Evolutionary conservation across 2,797 vertebrate genomes (phyloP).

Genomic region (Aldrovandia affinis): DNA sequence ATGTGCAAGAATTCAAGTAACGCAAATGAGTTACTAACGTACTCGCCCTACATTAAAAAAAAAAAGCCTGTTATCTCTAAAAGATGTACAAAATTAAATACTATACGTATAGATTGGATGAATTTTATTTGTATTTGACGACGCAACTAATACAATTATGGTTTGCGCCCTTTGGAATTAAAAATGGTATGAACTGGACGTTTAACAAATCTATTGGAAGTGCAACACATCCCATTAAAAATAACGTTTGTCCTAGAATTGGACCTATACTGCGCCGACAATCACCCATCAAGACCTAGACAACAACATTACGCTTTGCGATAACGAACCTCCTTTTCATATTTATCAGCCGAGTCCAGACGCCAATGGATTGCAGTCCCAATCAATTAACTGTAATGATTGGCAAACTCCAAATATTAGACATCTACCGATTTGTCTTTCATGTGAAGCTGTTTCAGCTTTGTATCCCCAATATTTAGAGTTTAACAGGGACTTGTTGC

Average conservation of each 20-base stretch:
- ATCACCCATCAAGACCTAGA: slow-evolving; percentile 22
- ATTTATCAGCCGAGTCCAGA: slow-evolving; percentile 66
- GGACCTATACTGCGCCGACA: slow-evolving; percentile 19
- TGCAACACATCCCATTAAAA: too few relatives aligned
- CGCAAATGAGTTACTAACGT: too few relatives aligned
- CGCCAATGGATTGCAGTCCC: slow-evolving; percentile 59
- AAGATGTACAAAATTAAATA: too few relatives aligned
- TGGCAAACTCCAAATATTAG: slow-evolving; percentile 78
- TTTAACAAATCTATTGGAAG: too few relatives aligned
- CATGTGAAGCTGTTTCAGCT: slow-evolving; percentile 58
- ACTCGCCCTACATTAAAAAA: too few relatives aligned
- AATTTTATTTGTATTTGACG: too few relatives aligned
- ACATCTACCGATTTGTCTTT: slow-evolving; percentile 66
- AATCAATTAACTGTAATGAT: slow-evolving; percentile 82
- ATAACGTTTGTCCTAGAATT: not conserved
- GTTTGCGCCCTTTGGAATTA: too few relatives aligned
- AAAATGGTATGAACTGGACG: too few relatives aligned
- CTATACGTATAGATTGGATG: too few relatives aligned
- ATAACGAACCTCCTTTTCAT: slow-evolving; percentile 60
- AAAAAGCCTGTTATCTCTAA: too few relatives aligned
- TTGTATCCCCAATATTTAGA: slow-evolving; percentile 43
- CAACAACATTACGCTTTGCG: slow-evolving; percentile 24
- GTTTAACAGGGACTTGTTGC: slow-evolving; percentile 60
- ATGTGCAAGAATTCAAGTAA: too few relatives aligned
- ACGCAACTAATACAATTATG: too few relatives aligned